Conservation (phyloP, 2,113 vertebrate genomes). For the Fregetta grallaria region DNA sequence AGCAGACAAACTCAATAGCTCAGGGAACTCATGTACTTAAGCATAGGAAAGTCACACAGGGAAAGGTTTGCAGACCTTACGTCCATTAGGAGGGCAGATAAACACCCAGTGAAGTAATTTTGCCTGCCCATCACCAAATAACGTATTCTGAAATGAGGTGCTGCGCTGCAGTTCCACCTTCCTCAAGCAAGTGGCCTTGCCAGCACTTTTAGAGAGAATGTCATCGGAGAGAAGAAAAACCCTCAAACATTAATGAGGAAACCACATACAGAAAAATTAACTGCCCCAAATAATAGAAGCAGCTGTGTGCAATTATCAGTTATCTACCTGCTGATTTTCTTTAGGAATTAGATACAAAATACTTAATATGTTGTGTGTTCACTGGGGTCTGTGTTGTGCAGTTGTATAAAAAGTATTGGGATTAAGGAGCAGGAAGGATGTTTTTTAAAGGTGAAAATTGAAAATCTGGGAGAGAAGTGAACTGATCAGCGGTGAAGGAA, state of each 20-base stretch:
- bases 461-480: not conserved
- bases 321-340: not conserved
- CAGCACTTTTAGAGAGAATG: not conserved
- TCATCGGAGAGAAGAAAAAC: not conserved
- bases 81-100: slow-evolving; percentile 24
- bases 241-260: not conserved
- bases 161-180: not conserved
- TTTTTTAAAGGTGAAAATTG: not conserved
- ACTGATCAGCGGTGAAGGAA: not conserved
- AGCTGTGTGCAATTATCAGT: not conserved
- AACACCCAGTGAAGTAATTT: slow-evolving; percentile 30
- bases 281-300: not conserved
- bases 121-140: not conserved
- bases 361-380: not conserved
- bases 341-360: not conserved
- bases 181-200: not conserved
- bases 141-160: not conserved
- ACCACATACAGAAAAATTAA: not conserved
- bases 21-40: slow-evolving; percentile 10
- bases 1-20: slow-evolving; percentile 28
- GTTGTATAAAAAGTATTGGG: not conserved
- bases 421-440: not conserved
- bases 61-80: slow-evolving; percentile 31
- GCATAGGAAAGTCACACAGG: not conserved
- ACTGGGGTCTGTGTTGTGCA: not conserved